Conservation (phyloP, 2,113 vertebrate species). For the Sialia sialis region DNA sequence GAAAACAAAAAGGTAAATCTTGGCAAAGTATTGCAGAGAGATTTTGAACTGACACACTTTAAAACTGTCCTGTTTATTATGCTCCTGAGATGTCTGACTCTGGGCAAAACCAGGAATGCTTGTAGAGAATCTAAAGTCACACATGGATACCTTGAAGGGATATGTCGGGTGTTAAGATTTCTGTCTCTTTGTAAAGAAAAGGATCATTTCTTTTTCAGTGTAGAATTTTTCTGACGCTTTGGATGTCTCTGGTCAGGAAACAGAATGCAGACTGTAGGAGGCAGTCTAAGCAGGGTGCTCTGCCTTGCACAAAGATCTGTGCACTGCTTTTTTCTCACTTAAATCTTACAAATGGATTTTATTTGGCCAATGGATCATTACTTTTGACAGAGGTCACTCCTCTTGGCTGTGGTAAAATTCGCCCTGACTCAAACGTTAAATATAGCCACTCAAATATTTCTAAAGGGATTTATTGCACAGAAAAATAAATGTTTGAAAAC, state of each 20-base stretch:
- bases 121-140: background rate
- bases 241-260: background rate
- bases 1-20: background rate
- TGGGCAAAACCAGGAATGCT: background rate
- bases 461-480: background rate
- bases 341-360: background rate
- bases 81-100: background rate
- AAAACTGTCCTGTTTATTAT: background rate
- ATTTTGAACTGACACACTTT: background rate
- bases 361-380: background rate
- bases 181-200: background rate
- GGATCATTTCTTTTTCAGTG: background rate
- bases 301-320: background rate
- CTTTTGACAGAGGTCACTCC: background rate
- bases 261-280: background rate
- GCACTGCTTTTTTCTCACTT: background rate
- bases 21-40: background rate
- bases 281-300: background rate
- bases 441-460: background rate
- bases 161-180: background rate
- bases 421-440: accelerated
- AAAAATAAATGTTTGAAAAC: background rate
- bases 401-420: background rate
- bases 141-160: background rate
- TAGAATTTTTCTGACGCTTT: background rate